These are phyloP conservation scores for Phylloscopus trochilus DNA, from an alignment of 2,113 vertebrate species.

Conservation along the genomic window DNA sequence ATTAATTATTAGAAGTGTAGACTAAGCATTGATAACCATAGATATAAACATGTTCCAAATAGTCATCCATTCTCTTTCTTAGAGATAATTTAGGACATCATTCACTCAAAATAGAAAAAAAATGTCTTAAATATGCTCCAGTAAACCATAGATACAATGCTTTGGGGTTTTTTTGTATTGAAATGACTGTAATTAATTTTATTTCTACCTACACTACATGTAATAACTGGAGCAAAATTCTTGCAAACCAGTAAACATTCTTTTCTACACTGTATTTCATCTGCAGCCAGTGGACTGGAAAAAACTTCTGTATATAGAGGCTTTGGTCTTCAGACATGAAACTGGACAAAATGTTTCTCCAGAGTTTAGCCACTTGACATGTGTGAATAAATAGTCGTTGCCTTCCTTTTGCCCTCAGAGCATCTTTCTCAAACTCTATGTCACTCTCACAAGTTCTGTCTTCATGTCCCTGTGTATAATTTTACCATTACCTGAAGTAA, in stretches of 20 bases:
- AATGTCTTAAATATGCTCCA: not conserved
- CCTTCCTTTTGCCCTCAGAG: not conserved
- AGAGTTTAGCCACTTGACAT: not conserved
- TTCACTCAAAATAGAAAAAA: not conserved
- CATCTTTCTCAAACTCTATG: not conserved
- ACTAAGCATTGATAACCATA: not conserved
- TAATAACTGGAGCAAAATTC: not conserved
- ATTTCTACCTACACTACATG: not conserved
- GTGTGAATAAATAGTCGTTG: not conserved
- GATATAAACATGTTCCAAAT: not conserved
- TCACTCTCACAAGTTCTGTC: not conserved
- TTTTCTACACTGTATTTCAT: not conserved
- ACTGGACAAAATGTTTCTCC: not conserved
- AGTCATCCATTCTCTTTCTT: not conserved
- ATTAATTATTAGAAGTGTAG: not conserved
- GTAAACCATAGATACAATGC: not conserved
- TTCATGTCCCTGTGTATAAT: not conserved
- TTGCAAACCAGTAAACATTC: not conserved
- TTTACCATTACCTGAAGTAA: not conserved
- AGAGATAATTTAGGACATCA: not conserved
- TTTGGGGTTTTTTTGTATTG: rapidly evolving
- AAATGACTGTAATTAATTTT: not conserved
- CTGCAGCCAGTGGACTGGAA: not conserved
- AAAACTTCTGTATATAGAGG: not conserved
- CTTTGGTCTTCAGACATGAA: not conserved